These are phyloP conservation scores for Lagorchestes hirsutus DNA, from an alignment of 2,797 vertebrate genomes.

Conservation along the genomic window DNA sequence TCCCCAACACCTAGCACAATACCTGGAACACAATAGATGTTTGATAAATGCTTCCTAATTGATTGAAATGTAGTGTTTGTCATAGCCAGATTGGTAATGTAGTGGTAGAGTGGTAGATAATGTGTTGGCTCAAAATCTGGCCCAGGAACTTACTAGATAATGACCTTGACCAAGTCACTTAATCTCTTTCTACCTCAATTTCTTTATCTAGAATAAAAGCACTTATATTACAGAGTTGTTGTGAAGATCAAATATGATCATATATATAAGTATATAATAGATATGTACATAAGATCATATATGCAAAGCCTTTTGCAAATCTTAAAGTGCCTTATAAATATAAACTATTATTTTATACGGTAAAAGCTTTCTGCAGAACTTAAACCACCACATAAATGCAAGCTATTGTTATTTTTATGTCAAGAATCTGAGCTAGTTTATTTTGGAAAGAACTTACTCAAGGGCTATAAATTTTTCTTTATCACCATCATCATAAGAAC, in stretches of 20 bases:
- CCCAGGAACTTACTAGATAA: not conserved
- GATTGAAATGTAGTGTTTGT: not conserved
- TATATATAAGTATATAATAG: no score
- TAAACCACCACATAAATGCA: not conserved
- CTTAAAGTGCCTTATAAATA: not conserved
- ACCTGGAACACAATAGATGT: not conserved
- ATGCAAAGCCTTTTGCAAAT: not conserved
- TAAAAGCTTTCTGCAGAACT: not conserved
- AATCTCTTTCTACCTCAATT: not conserved
- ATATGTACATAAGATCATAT: not conserved
- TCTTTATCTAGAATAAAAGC: not conserved
- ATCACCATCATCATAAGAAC: not conserved
- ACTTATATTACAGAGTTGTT: not conserved
- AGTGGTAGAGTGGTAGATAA: not conserved
- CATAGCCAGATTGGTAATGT: not conserved
- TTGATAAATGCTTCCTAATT: not conserved
- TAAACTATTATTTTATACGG: not conserved
- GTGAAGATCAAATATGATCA: not conserved
- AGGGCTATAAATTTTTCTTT: not conserved
- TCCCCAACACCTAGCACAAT: not conserved
- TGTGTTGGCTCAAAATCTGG: not conserved
- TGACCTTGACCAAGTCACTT: not conserved
- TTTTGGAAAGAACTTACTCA: not conserved
- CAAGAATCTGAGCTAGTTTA: not conserved
- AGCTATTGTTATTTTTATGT: not conserved